Conservation (phyloP, 35 echinoderm and acorn worm genomes). For the Stichopus chloronotus region DNA sequence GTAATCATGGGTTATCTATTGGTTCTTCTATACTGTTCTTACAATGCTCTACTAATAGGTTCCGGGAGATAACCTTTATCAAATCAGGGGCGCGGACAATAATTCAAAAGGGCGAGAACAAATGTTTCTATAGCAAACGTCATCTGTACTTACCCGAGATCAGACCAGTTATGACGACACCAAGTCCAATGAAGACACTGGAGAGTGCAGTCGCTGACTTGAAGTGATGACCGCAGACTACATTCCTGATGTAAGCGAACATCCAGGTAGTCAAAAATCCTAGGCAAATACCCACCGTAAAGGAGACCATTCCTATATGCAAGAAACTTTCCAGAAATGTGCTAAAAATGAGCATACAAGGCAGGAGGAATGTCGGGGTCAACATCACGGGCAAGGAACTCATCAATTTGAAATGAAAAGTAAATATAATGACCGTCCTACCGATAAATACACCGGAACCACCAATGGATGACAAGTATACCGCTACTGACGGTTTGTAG, state of each 20-base stretch:
- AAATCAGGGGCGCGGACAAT: no score
- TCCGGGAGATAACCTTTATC: no score
- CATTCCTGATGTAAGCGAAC: background rate
- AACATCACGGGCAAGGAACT: background rate
- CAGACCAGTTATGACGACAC: background rate
- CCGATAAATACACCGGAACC: background rate
- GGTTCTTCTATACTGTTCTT: no score
- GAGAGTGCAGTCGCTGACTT: background rate
- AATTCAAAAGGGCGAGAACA: no score
- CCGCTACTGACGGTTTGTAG: slow-evolving; percentile 3
- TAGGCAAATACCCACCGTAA: background rate
- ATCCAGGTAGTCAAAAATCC: background rate
- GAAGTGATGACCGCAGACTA: background rate
- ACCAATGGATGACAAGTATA: background rate
- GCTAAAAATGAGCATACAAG: background rate
- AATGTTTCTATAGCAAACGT: no score
- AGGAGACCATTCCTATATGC: background rate
- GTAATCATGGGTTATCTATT: no score
- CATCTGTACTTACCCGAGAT: background rate
- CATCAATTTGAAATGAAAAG: background rate
- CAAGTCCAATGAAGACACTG: background rate
- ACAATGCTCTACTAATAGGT: no score
- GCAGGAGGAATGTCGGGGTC: background rate
- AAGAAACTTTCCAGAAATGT: background rate
- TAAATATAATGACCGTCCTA: background rate